Evolutionary conservation across 2,113 vertebrate genomes (phyloP).

Genomic region (Bubo blakistoni): DNA sequence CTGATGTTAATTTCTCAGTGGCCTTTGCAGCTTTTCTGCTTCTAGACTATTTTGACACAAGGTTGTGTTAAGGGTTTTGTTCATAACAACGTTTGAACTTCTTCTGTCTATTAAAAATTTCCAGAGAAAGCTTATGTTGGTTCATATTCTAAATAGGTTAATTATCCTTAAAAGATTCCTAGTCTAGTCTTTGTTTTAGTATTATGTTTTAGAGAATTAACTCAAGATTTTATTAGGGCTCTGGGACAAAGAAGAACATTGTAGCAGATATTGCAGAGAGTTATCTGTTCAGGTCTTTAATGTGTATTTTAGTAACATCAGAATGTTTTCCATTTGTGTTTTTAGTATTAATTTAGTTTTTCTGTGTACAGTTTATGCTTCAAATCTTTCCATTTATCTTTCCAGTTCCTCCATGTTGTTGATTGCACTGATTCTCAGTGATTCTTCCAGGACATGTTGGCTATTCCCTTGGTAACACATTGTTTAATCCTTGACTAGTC

Average conservation of each 20-base stretch:
- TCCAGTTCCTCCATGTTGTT: neutral
- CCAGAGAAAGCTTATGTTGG: neutral
- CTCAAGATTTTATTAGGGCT: neutral
- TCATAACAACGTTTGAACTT: neutral
- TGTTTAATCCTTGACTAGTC: conserved; percentile 24
- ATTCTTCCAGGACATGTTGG: neutral
- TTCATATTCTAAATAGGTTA: neutral
- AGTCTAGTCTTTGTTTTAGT: neutral
- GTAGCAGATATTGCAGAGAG: neutral
- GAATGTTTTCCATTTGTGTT: neutral
- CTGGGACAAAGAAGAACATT: neutral
- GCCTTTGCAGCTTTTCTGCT: neutral
- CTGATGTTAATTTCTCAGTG: neutral
- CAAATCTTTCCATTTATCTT: neutral
- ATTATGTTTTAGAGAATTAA: neutral
- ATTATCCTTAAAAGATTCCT: neutral
- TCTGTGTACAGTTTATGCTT: neutral
- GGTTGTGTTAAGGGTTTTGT: neutral
- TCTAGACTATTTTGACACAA: neutral
- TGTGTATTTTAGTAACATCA: neutral
- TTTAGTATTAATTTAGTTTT: neutral
- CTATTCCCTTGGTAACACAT: neutral
- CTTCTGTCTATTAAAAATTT: neutral
- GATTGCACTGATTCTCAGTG: neutral
- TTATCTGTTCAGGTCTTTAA: neutral